phyloP scores from a whole-genome alignment of 2,888 invertebrate species.

The Yponomeuta malinellus region DNA sequence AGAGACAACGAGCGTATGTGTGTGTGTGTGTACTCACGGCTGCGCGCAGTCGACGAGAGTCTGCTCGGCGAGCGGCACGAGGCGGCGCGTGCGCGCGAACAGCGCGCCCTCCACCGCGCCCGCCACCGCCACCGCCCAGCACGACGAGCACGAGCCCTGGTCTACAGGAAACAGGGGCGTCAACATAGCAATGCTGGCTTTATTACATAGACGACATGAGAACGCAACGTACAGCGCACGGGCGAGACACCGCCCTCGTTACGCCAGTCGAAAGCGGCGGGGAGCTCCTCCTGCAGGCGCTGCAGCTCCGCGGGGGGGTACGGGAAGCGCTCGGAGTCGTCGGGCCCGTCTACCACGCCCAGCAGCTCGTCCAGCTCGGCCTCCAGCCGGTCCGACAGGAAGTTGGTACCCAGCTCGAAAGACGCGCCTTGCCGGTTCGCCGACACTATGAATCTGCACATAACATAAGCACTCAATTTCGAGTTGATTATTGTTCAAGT shows the following conservation, averaged over 20 bases:
- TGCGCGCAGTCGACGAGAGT: conserved; percentile 58
- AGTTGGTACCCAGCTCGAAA: conserved; percentile 41
- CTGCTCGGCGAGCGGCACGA: conserved; percentile 56
- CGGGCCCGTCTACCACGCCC: conserved; percentile 32
- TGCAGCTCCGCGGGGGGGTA: conserved; percentile 33
- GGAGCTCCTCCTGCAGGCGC: conserved; percentile 34
- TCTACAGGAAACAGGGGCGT: conserved; percentile 29
- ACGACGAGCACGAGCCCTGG: conserved; percentile 51
- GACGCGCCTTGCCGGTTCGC: conserved; percentile 55
- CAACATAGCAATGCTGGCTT: neutral
- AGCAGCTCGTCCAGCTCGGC: conserved; percentile 37
- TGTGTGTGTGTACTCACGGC: conserved; percentile 32
- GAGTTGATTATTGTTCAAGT: too few relatives aligned
- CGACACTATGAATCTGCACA: conserved; percentile 41
- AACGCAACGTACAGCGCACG: conserved; percentile 44
- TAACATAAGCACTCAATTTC: neutral
- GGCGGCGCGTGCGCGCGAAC: conserved; percentile 36
- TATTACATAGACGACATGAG: too few relatives aligned
- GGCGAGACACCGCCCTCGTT: conserved; percentile 50
- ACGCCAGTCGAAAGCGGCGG: conserved; percentile 56
- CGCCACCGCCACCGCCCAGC: conserved; percentile 64
- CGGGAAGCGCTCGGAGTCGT: conserved; percentile 40
- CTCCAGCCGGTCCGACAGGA: conserved; percentile 47
- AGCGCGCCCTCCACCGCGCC: conserved; percentile 64
- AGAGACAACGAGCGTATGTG: too few relatives aligned